Percentiles rank a stretch among this genome's conserved stretches.
Evolutionary conservation across 1,140 invertebrate genomes (phyloP).

Genomic region (Plectrocnemia conspersa): DNA sequence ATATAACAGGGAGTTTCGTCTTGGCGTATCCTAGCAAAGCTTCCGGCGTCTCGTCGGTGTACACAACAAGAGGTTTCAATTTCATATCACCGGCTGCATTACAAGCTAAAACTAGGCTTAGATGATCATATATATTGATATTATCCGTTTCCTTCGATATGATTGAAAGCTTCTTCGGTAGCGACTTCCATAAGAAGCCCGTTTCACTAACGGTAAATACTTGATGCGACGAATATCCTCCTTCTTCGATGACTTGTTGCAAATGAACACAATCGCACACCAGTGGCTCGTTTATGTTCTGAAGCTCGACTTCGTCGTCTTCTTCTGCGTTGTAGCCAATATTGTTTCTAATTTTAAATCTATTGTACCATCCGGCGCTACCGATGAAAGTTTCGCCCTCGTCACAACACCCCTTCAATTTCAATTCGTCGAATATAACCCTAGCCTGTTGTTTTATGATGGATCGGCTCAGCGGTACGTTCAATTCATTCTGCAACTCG

Average conservation of each 20-base stretch:
- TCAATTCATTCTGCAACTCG: slow-evolving; percentile 16
- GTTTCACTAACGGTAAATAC: slow-evolving; percentile 47
- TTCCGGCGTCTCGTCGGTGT: slow-evolving; percentile 42
- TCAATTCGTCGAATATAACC: slow-evolving; percentile 19
- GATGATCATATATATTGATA: slow-evolving; percentile 41
- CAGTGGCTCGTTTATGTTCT: background rate
- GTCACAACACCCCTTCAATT: background rate
- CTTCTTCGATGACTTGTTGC: slow-evolving; percentile 40
- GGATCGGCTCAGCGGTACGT: slow-evolving; percentile 10
- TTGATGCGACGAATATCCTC: slow-evolving; percentile 40
- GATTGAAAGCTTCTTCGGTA: slow-evolving; percentile 37
- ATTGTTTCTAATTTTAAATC: slow-evolving; percentile 22
- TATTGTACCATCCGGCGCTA: slow-evolving; percentile 23
- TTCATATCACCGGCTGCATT: slow-evolving; percentile 45
- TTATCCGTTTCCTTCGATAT: slow-evolving; percentile 39
- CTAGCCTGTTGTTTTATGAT: slow-evolving; percentile 22
- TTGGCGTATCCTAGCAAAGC: slow-evolving; percentile 37
- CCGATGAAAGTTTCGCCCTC: slow-evolving; percentile 17
- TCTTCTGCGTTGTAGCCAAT: slow-evolving; percentile 6
- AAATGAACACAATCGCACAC: slow-evolving; percentile 37
- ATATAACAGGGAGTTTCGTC: slow-evolving; percentile 42
- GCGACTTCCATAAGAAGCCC: slow-evolving; percentile 42
- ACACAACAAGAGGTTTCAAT: slow-evolving; percentile 47
- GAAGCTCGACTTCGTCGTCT: slow-evolving; percentile 8
- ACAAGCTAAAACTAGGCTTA: slow-evolving; percentile 42